Conservation (phyloP, 2,888 invertebrate species). For the Caenorhabditis panamensis region DNA sequence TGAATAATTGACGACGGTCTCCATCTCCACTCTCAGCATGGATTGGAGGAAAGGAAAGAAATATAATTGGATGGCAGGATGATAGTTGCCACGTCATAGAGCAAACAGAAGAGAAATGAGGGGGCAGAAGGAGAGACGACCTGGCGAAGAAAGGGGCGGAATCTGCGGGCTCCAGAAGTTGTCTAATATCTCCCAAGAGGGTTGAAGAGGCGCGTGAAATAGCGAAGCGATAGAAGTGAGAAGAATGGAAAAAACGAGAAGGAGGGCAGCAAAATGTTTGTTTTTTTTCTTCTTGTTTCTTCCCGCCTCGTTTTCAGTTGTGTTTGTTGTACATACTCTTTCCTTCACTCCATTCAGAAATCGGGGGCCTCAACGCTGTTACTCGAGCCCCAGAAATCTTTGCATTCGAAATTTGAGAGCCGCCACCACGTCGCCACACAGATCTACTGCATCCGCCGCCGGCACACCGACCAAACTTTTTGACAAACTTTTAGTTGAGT, state of each 20-base stretch:
- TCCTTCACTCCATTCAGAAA: constrained; percentile 10
- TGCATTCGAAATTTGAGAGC: constrained; percentile 56
- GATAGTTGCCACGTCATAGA: constrained; percentile 25
- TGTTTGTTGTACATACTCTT: background rate
- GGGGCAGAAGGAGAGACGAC: background rate
- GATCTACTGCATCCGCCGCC: background rate
- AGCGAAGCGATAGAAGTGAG: constrained; percentile 8
- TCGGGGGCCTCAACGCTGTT: no score
- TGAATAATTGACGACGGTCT: constrained; percentile 16
- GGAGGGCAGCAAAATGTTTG: constrained; percentile 54
- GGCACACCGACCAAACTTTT: background rate
- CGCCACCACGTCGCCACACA: background rate
- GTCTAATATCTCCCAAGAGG: constrained; percentile 57
- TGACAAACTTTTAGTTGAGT: constrained; percentile 15
- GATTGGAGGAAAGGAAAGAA: background rate
- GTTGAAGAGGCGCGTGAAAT: constrained; percentile 13
- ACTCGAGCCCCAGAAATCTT: constrained; percentile 43
- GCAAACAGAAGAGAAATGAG: constrained; percentile 24
- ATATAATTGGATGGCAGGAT: constrained; percentile 14
- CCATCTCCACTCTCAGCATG: background rate
- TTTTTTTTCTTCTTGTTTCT: constrained; percentile 31
- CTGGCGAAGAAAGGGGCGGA: constrained; percentile 8
- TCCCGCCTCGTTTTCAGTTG: constrained; percentile 6
- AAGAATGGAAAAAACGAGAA: constrained; percentile 16
- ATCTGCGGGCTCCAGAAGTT: constrained; percentile 43